Conservation (phyloP, 23 tunicate genomes). For the Halocynthia aurantium region DNA sequence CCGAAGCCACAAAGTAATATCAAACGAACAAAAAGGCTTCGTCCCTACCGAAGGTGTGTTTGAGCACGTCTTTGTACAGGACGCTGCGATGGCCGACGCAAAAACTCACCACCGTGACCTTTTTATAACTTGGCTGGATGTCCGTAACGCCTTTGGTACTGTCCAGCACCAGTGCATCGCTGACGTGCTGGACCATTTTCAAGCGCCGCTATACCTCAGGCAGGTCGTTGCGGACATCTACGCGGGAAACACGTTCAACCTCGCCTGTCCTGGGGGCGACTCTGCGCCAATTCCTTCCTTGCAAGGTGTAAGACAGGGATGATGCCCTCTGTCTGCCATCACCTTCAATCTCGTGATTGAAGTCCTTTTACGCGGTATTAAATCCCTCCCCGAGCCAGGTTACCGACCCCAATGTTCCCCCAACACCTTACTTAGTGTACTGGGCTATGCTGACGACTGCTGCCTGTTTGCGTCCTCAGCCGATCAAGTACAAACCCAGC, state of each 20-base stretch:
- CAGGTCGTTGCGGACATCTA: slow-evolving; percentile 12
- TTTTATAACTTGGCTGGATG: slow-evolving; percentile 6
- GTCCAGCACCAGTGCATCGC: slow-evolving; percentile 16
- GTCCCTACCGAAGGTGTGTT: slow-evolving; percentile 11
- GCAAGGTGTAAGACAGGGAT: slow-evolving; percentile 19
- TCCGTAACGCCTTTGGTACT: slow-evolving; percentile 19
- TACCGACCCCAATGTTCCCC: not conserved
- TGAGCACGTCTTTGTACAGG: slow-evolving; percentile 14
- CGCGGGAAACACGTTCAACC: slow-evolving; percentile 4
- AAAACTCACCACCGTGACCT: slow-evolving; percentile 1
- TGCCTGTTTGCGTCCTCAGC: too few relatives aligned
- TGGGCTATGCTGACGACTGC: too few relatives aligned
- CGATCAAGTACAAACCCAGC: too few relatives aligned
- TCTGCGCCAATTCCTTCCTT: slow-evolving; percentile 1
- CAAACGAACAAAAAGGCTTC: slow-evolving; percentile 12
- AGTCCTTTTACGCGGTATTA: slow-evolving; percentile 6
- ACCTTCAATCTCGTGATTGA: too few relatives aligned
- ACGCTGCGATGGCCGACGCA: slow-evolving; percentile 11
- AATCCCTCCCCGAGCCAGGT: slow-evolving; percentile 1
- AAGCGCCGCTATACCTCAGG: slow-evolving; percentile 6
- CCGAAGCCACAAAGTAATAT: too few relatives aligned
- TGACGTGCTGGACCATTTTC: slow-evolving; percentile 2
- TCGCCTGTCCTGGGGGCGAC: not conserved
- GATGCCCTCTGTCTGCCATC: slow-evolving; percentile 20
- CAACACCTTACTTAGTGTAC: too few relatives aligned